Percentiles rank a stretch among this genome's conserved stretches.
These are phyloP conservation scores for Eupithecia insigniata DNA, from an alignment of 2,888 invertebrate genomes.

Conservation along the genomic window DNA sequence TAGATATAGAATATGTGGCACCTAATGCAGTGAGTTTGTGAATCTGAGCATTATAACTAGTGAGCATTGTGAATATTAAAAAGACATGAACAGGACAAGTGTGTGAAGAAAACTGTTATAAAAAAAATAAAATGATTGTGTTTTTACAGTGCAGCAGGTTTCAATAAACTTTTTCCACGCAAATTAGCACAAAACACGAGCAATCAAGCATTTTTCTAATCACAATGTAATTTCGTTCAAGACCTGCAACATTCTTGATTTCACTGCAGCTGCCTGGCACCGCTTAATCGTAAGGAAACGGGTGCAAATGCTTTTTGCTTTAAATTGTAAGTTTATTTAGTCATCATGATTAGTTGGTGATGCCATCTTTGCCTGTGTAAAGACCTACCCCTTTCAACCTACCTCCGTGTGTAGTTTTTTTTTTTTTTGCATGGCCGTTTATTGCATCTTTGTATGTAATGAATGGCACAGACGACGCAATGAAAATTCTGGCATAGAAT, in stretches of 20 bases:
- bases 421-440: background rate
- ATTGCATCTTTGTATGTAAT: background rate
- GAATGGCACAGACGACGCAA: background rate
- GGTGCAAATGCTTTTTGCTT: constrained; percentile 68
- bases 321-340: constrained; percentile 63
- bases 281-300: constrained; percentile 66
- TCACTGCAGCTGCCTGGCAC: constrained; percentile 68
- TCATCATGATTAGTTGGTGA: background rate
- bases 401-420: background rate
- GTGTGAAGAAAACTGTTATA: constrained; percentile 25
- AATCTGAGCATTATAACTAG: constrained; percentile 21
- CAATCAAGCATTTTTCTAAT: constrained; percentile 59
- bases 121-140: constrained; percentile 58
- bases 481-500: background rate
- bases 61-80: constrained; percentile 7
- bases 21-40: background rate
- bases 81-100: constrained; percentile 17
- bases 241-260: constrained; percentile 59
- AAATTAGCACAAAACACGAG: constrained; percentile 78
- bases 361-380: background rate
- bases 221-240: constrained; percentile 78
- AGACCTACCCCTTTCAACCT: background rate
- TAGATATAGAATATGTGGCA: background rate
- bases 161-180: constrained; percentile 71
- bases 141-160: constrained; percentile 72